A percentile compares a stretch with the other conserved stretches of the same genome.
Evolutionary conservation across 2,113 vertebrate genomes (phyloP).

Genomic region (Grus americana): DNA sequence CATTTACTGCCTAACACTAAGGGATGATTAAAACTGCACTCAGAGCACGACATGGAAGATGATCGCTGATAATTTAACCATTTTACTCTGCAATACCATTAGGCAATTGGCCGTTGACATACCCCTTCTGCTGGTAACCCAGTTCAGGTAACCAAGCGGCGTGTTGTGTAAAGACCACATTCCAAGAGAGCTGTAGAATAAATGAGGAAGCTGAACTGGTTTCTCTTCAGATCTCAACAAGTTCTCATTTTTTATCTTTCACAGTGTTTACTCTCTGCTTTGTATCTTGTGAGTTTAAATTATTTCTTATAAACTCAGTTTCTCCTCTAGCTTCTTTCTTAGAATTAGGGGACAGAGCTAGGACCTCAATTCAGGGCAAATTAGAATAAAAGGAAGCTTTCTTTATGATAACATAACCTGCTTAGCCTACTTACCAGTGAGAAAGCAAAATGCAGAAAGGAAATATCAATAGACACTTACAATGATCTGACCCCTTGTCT

Average conservation of each 20-base stretch:
- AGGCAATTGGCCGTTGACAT: background rate
- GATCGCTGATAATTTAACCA: background rate
- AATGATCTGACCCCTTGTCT: background rate
- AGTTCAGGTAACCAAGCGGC: background rate
- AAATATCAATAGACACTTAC: background rate
- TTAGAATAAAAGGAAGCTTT: background rate
- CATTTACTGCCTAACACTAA: background rate
- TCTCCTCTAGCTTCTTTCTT: background rate
- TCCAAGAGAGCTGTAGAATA: background rate
- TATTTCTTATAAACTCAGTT: background rate
- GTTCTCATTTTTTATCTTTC: background rate
- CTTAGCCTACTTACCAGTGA: background rate
- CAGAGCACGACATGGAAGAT: background rate
- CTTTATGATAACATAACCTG: background rate
- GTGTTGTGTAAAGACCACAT: background rate
- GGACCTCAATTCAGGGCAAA: background rate
- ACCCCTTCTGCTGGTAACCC: background rate
- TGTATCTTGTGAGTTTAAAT: background rate
- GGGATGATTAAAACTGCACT: background rate
- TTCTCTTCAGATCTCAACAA: background rate
- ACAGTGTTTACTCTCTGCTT: background rate
- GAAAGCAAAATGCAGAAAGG: background rate
- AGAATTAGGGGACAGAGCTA: background rate
- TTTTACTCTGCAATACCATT: background rate
- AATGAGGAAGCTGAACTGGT: background rate